Evolutionary conservation across 1,140 invertebrate species (phyloP), one percentile per base, ranked within the genome.

Genomic region (Leptopilina clavipes): DNA sequence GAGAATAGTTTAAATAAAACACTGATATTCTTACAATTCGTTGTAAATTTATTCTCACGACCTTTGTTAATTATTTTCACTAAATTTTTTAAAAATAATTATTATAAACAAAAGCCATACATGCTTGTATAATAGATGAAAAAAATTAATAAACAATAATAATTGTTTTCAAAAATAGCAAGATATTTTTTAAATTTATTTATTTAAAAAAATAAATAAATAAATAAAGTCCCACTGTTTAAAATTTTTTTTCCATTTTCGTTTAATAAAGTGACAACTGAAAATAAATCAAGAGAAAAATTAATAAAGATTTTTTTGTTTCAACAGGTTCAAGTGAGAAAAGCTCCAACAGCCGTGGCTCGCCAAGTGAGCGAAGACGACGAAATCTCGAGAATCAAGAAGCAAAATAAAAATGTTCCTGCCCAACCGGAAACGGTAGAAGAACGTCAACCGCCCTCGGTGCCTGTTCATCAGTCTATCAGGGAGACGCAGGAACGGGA

Each of bases 351-450:
- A 44, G 88, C 92, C 12, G 86, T 92, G n/a, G 91, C 92, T 45
- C 92, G 95, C 76, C 95, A 97, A 89, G 91, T 95, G 17, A 96
- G 95, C 86, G 96, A 97, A 90, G 96, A 97, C 84, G 96, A 98
- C 87, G 97, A 98, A 88, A 96, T 97, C 79, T 92, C 95, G 9
- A 94, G 94, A 84, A 96, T 97, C 79, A 98, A 98, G 89, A 95
- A 95, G 85, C 94, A 95, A 88, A 97, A 97, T 83, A 97, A 97
- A 90, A 94, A 92, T 52, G 91, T 93, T 10, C 92, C 93, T 14
- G 89, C 93, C 11, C 44, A 71, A n/a, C 54, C 76, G 81, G 90
- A 92, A 74, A 86, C 91, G 14, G 86, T 90, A 6, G 92, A 94
- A 83, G 92, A 93, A 85, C 85, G 93, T 79, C 92, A 89, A 77